Percentiles rank a stretch among this genome's conserved stretches.
Conservation (phyloP, 2,113 vertebrate genomes). For the Trematomus loennbergii region DNA sequence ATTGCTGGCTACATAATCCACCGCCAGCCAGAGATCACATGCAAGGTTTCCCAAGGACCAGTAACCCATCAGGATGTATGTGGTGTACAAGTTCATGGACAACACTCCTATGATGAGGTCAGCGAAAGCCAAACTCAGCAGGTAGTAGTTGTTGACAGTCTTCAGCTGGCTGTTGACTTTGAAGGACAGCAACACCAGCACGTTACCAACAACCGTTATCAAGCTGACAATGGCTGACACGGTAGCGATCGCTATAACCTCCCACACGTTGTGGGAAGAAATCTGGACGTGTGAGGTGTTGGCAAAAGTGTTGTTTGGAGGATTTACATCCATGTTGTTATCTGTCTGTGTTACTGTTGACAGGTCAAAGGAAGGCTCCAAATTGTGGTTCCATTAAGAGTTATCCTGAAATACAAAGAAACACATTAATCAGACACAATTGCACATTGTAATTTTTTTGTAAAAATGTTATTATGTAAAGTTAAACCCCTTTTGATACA, state of each 20-base stretch:
- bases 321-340: constrained; percentile 84
- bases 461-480: neutral
- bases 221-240: constrained; percentile 95
- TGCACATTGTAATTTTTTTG: neutral
- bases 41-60: constrained; percentile 96
- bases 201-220: constrained; percentile 95
- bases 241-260: constrained; percentile 91
- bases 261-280: constrained; percentile 87
- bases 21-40: constrained; percentile 96
- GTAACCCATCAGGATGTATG: constrained; percentile 95
- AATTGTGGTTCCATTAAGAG: constrained; percentile 61
- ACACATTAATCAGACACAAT: constrained; percentile 27
- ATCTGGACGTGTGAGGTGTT: constrained; percentile 83
- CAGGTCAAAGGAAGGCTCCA: constrained; percentile 20
- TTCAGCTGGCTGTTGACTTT: constrained; percentile 99
- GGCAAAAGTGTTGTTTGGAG: constrained; percentile 84
- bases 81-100: constrained; percentile 99
- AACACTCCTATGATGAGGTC: constrained; percentile 97
- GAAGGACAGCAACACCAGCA: constrained; percentile 96
- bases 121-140: constrained; percentile 96
- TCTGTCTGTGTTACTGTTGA: constrained; percentile 18
- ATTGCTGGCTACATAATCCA: constrained; percentile 98
- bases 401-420: constrained; percentile 60
- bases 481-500: neutral
- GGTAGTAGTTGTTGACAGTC: constrained; percentile 98